Evolutionary conservation across 1,140 invertebrate genomes (phyloP).

Genomic region (Arion vulgaris): DNA sequence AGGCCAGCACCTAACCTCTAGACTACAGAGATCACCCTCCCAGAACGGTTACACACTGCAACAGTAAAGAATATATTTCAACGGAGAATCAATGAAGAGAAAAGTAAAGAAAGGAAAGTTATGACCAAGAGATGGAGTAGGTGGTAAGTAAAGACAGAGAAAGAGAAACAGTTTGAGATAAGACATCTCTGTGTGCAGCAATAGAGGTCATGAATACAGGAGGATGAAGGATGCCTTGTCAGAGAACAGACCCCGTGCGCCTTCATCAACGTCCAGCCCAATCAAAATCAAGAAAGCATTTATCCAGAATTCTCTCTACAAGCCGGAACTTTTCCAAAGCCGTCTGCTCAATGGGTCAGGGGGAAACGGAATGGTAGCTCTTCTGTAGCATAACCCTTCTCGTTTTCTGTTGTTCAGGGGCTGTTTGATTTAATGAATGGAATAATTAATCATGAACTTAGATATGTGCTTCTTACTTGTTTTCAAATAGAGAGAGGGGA

Average conservation of each 20-base stretch:
- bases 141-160: background rate
- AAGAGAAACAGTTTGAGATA: background rate
- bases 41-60: too few relatives aligned
- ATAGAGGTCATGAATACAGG: constrained; percentile 3
- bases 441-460: background rate
- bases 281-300: background rate
- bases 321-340: background rate
- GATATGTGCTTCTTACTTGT: background rate
- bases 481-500: background rate
- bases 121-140: background rate
- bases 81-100: too few relatives aligned
- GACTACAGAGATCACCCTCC: too few relatives aligned
- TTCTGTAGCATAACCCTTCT: background rate
- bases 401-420: background rate
- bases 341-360: background rate
- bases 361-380: background rate
- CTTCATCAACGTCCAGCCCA: constrained; percentile 1
- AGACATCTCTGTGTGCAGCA: background rate
- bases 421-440: background rate
- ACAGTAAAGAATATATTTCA: too few relatives aligned
- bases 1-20: too few relatives aligned
- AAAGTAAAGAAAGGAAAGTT: background rate
- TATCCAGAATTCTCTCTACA: background rate
- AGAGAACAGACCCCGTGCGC: background rate
- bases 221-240: constrained; percentile 7